Conservation (phyloP, 2,797 vertebrate species). For the Coluber constrictor region DNA sequence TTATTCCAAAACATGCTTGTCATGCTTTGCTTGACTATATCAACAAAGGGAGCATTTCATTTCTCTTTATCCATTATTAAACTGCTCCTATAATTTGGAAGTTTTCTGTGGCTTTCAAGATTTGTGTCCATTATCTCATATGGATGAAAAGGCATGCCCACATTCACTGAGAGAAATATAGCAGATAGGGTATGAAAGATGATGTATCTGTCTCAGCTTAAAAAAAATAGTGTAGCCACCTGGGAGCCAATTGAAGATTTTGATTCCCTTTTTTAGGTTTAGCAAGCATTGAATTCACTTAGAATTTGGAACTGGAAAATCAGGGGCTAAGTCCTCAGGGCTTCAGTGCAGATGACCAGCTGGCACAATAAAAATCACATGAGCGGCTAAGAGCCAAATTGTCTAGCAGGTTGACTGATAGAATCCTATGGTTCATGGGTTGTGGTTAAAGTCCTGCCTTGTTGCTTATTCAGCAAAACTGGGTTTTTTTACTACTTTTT, state of each 20-base stretch:
- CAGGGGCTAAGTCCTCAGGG: not conserved
- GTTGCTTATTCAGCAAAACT: not conserved
- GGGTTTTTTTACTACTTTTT: too few relatives aligned
- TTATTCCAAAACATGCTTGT: not conserved
- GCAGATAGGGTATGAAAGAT: not conserved
- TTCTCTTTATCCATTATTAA: not conserved
- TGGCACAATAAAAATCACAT: not conserved
- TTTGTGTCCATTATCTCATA: not conserved
- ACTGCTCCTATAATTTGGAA: not conserved
- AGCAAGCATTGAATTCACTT: not conserved
- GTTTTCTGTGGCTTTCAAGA: not conserved
- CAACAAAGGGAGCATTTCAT: not conserved
- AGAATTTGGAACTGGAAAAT: not conserved
- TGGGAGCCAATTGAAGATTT: not conserved
- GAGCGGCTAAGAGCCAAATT: not conserved
- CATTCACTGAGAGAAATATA: not conserved
- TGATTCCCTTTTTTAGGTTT: not conserved
- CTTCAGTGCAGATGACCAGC: not conserved
- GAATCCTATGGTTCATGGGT: not conserved
- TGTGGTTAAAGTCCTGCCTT: not conserved
- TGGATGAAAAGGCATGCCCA: not conserved
- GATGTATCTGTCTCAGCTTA: not conserved
- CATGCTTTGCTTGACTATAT: not conserved
- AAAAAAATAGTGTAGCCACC: not conserved
- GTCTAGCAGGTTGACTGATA: not conserved